These are phyloP conservation scores for Syngnathus acus DNA, from an alignment of 2,797 vertebrate genomes.

Conservation along the genomic window DNA sequence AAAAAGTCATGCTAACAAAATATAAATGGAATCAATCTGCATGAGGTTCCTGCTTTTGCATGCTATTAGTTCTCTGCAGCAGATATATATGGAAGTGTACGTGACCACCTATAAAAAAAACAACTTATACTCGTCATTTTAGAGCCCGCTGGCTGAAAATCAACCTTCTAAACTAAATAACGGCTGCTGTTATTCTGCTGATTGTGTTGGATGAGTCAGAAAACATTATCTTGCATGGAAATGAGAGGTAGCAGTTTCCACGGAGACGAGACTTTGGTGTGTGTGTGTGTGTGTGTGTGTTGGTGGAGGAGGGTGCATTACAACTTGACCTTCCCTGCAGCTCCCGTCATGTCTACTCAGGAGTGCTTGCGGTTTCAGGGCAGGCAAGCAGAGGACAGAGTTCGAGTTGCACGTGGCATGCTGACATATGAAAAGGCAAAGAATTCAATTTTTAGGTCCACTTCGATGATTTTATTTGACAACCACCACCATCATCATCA, in stretches of 20 bases:
- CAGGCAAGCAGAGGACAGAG: constrained; percentile 2
- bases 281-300: background rate
- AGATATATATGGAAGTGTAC: constrained; percentile 17
- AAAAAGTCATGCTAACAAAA: constrained; percentile 27
- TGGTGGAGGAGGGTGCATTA: too few species aligned
- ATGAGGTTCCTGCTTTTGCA: constrained; percentile 27
- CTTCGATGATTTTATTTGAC: too few species aligned
- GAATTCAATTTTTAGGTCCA: background rate
- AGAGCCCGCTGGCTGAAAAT: background rate
- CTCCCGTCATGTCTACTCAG: constrained; percentile 1
- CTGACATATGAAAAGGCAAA: background rate
- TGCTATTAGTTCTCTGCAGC: constrained; percentile 19
- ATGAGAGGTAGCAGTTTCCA: constrained; percentile 6
- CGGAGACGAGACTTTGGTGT: constrained; percentile 4
- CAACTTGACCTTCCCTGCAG: constrained; percentile 4
- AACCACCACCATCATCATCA: background rate
- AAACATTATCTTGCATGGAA: constrained; percentile 1
- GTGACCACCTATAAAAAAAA: background rate
- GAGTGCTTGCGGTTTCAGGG: constrained; percentile 1
- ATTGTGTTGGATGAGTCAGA: constrained; percentile 1
- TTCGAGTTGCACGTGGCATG: background rate
- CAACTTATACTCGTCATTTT: background rate
- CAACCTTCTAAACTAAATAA: background rate
- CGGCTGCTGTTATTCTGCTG: constrained; percentile 7
- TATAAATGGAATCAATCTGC: constrained; percentile 44